phyloP scores from a whole-genome alignment of 2,797 vertebrate genomes.

The Clamator glandarius region DNA sequence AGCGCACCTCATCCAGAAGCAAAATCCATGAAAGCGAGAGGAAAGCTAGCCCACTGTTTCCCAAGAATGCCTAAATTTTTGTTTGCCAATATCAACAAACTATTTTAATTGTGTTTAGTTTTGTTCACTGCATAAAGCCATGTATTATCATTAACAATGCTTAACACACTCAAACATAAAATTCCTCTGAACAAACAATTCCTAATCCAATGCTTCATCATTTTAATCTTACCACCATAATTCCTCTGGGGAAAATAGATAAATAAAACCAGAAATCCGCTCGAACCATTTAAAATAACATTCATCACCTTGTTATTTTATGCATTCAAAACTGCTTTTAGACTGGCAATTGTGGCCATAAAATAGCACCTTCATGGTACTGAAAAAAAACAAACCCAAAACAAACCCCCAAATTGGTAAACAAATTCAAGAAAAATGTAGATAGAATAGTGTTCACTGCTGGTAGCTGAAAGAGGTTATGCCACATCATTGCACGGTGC shows the following conservation, averaged over 20 bases:
- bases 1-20: not conserved
- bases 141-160: not conserved
- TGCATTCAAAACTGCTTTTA: not conserved
- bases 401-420: not conserved
- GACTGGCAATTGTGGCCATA: not conserved
- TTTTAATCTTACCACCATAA: not conserved
- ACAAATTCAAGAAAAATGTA: not conserved
- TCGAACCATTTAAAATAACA: not conserved
- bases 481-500: not conserved
- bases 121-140: not conserved
- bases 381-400: not conserved
- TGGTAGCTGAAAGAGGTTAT: not conserved
- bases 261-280: not conserved
- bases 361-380: not conserved
- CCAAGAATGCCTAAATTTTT: not conserved
- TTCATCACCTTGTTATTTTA: not conserved
- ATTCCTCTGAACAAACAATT: slow-evolving; percentile 11
- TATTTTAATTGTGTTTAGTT: not conserved
- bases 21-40: not conserved
- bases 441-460: not conserved
- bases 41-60: not conserved
- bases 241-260: not conserved
- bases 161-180: not conserved
- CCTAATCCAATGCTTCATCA: not conserved
- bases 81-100: not conserved